Evolutionary conservation across 2,888 invertebrate genomes (phyloP), one percentile per base, ranked within the genome.

Genomic region (Boloria euphrosyne): DNA sequence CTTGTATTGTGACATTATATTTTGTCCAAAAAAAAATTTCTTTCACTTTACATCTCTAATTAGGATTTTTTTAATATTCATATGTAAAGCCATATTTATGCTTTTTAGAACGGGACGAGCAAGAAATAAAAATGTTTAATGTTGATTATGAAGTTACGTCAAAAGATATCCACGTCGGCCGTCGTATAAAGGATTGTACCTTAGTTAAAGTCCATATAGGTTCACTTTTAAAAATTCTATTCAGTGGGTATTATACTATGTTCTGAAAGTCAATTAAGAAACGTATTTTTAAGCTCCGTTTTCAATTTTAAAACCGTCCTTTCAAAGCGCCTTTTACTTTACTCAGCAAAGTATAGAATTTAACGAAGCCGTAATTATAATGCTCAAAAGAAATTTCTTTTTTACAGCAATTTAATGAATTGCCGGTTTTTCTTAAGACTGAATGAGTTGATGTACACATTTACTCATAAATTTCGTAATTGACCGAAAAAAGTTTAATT

Each of bases 341-440:
- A 80, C 83, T 80, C 81, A 80, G 81, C 80, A 81, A 83, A 84
- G 84, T 80, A 79, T 81, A 79, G 83, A 84, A 82, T 87, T 86
- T 86, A 87, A 88, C 83, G 89, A 87, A 84, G 84, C 80, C 82
- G 78, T 86, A 86, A 87, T 86, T 87, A 86, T 84, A 84, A 84
- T 82, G 82, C 79, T 84, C 77, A 82, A 85, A 86, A 83, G 84
- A 84, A 79, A 79, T 80, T 77, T 75, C 78, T 79, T 81, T 83
- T 83, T 80, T 77, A 71, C 73, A 73, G 74, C 71, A 75, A 74
- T 77, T 80, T 82, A 80, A 84, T 84, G 82, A 85, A 86, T 82
- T 82, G 79, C 81, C 76, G 76, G 74, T 71, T 82, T 84, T 83
- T 76, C 83, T 83, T 81, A 80, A 82, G 82, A 75, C 80, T 80